Base-by-base conservation (phyloP, 2,113 vertebrate species). In the Ciconia stormi region DNA sequence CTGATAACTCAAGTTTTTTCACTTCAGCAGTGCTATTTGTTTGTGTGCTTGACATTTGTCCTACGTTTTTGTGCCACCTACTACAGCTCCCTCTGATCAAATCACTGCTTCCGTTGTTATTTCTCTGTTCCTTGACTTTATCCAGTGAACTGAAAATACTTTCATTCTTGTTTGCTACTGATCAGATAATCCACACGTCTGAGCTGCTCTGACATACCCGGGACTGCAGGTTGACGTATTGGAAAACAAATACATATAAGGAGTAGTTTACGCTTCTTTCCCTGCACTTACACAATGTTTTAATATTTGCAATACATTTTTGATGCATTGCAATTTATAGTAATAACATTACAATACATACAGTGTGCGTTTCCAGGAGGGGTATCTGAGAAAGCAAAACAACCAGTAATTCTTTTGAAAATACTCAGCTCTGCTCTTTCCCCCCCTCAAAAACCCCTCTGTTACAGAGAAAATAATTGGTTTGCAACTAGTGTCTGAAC, bases 11-110 rank as follows among this genome's bases (percentile, higher is more conserved):
- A 14, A 5, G 69, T 0, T 34, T 63, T 85, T 44, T 66, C 65
- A 13, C 66, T 59, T 23, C 61, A 47, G 83, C n/a, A 6, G 69
- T 19, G 46, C 63, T 80, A 72, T 93, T 95, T 96, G 53, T 89
- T 87, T 76, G 87, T 15, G 29, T 80, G 84, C 46, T 87, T 93
- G 94, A 92, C 94, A 82, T 76, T 95, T 86, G 73, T 95, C 86
- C 89, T 69, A 4, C 0, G 5, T 10, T 46, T 67, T 62, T 34
- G 79, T 92, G 82, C 82, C 85, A 93, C 90, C 76, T 47, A 5
- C 87, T 67, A 2, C 56, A 61, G 92, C 81, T 50, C 44, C 78
- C 85, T 61, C 40, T 63, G 69, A 90, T 49, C 11, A 34, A 96
- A 91, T 93, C 83, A 8, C 83, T 84, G 81, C 88, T 88, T 40